These are phyloP conservation scores for Plutella xylostella DNA, from an alignment of 2,888 invertebrate genomes.

Conservation along the genomic window DNA sequence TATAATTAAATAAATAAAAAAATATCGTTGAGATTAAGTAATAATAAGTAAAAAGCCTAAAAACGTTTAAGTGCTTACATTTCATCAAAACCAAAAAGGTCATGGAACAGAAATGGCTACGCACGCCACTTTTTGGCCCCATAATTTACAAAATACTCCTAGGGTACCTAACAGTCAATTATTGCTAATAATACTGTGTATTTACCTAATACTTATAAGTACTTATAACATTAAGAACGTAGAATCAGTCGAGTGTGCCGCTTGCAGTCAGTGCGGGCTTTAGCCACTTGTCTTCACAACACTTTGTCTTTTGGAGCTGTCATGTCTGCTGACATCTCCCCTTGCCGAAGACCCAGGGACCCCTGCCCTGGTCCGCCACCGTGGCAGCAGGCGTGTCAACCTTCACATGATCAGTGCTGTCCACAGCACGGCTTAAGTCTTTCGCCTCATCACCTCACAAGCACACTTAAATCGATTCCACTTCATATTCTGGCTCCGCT, in stretches of 20 bases:
- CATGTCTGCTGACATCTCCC: no score
- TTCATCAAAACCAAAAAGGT: constrained; percentile 33
- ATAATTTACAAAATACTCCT: no score
- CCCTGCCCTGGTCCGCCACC: no score
- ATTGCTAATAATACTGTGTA: constrained; percentile 53
- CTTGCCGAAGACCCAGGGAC: no score
- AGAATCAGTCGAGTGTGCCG: constrained; percentile 43
- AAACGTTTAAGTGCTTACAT: constrained; percentile 10
- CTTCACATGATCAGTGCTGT: no score
- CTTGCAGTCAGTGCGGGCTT: neutral
- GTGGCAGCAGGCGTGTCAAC: no score
- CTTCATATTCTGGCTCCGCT: constrained; percentile 56
- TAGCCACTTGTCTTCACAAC: neutral
- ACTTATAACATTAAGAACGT: constrained; percentile 29
- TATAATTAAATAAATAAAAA: neutral
- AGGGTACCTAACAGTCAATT: constrained; percentile 30
- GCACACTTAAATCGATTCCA: constrained; percentile 60
- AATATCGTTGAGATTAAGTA: neutral
- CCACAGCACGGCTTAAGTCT: no score
- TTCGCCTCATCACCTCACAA: constrained; percentile 42
- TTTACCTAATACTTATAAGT: constrained; percentile 25
- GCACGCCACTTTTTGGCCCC: constrained; percentile 63
- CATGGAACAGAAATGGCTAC: constrained; percentile 31
- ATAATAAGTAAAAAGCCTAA: no score
- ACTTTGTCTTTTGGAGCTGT: constrained; percentile 3